Evolutionary conservation across 2,113 vertebrate genomes (phyloP), one percentile per base, ranked within the genome.

Genomic region (Rhynchomys soricoides): DNA sequence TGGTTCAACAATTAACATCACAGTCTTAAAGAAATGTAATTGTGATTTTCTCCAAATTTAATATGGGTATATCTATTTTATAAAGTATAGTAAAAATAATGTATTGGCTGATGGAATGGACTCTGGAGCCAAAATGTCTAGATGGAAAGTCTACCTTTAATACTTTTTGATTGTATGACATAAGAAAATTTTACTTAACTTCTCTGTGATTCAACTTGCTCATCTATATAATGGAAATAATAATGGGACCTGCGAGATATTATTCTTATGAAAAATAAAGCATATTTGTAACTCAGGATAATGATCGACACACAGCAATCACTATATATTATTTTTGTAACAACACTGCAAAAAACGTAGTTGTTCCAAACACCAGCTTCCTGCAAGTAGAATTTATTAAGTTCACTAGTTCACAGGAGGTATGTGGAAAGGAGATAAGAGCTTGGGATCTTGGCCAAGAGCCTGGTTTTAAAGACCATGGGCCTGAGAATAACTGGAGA

Each of bases 341-440:
- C 74, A 50, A 75, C 21, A 64, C 4, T 93, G 68, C 82, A 93
- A 86, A 93, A 73, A 95, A 89, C 78, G 26, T 68, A 83, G 74
- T 57, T 50, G 86, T 87, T 24, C 57, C 45, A 48, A 92, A 81
- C 70, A 93, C 64, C 13, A 92, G 59, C 86, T 91, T 83, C 92
- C 78, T 94, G 43, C 73, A 93, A 92, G 34, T 64, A 34, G 52
- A 95, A 93, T 78, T 89, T 86, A 89, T 86, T 50, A 90, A 87
- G 68, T 86, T 91, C 55, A 82, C 22, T 57, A 96, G 62, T 93
- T 94, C 90, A 91, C 29, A 89, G 37, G 64, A 59, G 48, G 66
- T 78, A 93, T 45, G 74, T 71, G 21, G 57, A 78, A 95, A 97
- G 92, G 70, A 95, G 89, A 57, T 66, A 95, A 90, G 77, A 94